Evolutionary conservation across 2,888 invertebrate genomes (phyloP).

Genomic region (Leptinotarsa tumamoca): DNA sequence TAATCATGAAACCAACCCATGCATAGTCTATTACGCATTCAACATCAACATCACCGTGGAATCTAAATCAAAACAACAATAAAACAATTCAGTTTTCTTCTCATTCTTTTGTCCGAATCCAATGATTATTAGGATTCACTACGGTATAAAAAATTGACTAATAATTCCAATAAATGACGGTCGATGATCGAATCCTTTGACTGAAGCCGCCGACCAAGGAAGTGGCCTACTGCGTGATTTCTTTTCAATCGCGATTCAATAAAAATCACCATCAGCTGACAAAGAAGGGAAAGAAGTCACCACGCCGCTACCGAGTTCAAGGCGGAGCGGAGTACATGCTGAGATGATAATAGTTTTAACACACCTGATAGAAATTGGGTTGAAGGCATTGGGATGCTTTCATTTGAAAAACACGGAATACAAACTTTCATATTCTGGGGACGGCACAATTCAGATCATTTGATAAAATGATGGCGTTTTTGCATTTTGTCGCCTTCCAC

Average conservation of each 20-base stretch:
- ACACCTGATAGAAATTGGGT: slow-evolving; percentile 21
- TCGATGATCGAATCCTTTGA: slow-evolving; percentile 51
- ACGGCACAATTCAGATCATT: too few relatives aligned
- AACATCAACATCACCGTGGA: neutral
- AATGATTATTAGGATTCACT: slow-evolving; percentile 46
- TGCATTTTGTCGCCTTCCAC: too few relatives aligned
- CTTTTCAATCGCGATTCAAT: slow-evolving; percentile 49
- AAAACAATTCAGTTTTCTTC: neutral
- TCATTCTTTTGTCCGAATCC: slow-evolving; percentile 30
- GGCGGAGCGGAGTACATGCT: slow-evolving; percentile 41
- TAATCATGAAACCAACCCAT: too few relatives aligned
- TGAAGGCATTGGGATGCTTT: neutral
- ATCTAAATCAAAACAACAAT: slow-evolving; percentile 15
- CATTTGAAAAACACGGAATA: too few relatives aligned
- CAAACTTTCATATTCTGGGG: too few relatives aligned
- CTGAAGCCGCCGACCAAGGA: slow-evolving; percentile 45
- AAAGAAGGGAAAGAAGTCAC: slow-evolving; percentile 30
- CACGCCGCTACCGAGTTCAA: slow-evolving; percentile 45
- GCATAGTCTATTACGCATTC: neutral
- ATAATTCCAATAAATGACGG: slow-evolving; percentile 49
- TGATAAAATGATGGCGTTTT: too few relatives aligned
- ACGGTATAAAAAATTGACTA: slow-evolving; percentile 47
- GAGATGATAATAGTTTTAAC: slow-evolving; percentile 45
- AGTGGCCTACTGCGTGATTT: slow-evolving; percentile 49
- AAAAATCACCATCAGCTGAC: slow-evolving; percentile 44